Evolutionary conservation across 2,888 invertebrate species (phyloP).

Genomic region (Deroplatys truncata): DNA sequence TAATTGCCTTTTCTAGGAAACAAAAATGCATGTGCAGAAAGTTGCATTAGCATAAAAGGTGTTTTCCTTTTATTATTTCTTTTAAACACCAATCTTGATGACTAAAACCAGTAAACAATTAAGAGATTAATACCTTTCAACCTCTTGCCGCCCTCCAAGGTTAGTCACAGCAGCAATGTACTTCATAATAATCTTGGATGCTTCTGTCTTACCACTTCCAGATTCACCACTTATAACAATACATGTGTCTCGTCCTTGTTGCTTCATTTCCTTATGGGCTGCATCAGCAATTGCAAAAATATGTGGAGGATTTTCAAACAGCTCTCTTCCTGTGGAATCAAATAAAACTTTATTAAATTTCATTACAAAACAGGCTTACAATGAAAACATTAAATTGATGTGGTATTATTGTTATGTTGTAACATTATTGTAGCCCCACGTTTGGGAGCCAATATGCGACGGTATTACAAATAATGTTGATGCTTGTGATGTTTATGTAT

Average conservation of each 20-base stretch:
- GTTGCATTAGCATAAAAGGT: no score
- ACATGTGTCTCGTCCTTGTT: constrained; percentile 84
- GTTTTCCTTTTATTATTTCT: no score
- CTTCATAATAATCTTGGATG: constrained; percentile 98
- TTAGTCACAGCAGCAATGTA: constrained; percentile 97
- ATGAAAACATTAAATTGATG: no score
- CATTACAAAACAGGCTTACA: not conserved
- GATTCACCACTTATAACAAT: constrained; percentile 98
- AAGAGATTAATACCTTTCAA: constrained; percentile 55
- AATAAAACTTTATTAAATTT: constrained; percentile 11
- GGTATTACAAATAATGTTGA: no score
- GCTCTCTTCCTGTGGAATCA: constrained; percentile 67
- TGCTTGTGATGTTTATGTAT: no score
- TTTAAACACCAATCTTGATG: no score
- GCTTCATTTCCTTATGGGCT: constrained; percentile 90
- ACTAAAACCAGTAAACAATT: no score
- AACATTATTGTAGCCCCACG: no score
- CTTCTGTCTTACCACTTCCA: constrained; percentile 97
- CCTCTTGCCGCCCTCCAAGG: constrained; percentile 84
- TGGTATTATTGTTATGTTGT: no score
- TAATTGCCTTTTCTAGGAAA: no score
- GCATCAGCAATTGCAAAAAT: constrained; percentile 98
- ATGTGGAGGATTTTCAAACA: constrained; percentile 95
- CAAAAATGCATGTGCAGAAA: no score
- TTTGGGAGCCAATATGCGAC: no score